A percentile compares a stretch with the other conserved stretches of the same genome.
Evolutionary conservation across 2,888 invertebrate genomes (phyloP).

Genomic region (Epinotia demarniana): DNA sequence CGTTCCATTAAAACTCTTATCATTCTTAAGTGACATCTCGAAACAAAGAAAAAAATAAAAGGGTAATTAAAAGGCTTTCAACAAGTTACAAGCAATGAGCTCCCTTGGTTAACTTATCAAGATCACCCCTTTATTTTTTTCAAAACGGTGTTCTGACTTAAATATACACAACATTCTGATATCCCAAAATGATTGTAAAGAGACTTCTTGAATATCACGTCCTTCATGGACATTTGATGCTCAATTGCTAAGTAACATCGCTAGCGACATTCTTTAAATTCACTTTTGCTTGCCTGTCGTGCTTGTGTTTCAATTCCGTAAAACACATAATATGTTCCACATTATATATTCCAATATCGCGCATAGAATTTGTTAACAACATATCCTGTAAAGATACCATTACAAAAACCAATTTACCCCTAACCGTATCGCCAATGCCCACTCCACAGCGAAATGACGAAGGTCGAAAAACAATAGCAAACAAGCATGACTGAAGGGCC

Average conservation of each 20-base stretch:
- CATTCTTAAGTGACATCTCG: not conserved
- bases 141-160: constrained; percentile 49
- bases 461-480: constrained; percentile 54
- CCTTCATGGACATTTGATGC: not conserved
- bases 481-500: constrained; percentile 51
- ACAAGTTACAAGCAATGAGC: constrained; percentile 77
- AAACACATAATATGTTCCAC: not conserved
- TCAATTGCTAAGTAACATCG: too few species aligned
- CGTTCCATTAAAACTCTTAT: constrained; percentile 1
- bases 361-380: constrained; percentile 48
- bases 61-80: constrained; percentile 35
- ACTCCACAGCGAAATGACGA: constrained; percentile 28
- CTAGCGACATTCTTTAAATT: too few species aligned
- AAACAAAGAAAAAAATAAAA: constrained; percentile 21
- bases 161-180: not conserved
- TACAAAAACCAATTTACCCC: constrained; percentile 33
- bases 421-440: constrained; percentile 23
- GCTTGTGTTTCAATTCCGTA: not conserved
- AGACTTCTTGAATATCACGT: not conserved
- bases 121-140: constrained; percentile 54
- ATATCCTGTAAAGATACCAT: constrained; percentile 22
- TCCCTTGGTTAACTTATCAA: constrained; percentile 62
- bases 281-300: too few species aligned
- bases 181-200: not conserved
- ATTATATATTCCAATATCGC: not conserved